Evolutionary conservation across 2,888 invertebrate species (phyloP), one percentile per base, ranked within the genome.

Genomic region (Andrena trimmerana): DNA sequence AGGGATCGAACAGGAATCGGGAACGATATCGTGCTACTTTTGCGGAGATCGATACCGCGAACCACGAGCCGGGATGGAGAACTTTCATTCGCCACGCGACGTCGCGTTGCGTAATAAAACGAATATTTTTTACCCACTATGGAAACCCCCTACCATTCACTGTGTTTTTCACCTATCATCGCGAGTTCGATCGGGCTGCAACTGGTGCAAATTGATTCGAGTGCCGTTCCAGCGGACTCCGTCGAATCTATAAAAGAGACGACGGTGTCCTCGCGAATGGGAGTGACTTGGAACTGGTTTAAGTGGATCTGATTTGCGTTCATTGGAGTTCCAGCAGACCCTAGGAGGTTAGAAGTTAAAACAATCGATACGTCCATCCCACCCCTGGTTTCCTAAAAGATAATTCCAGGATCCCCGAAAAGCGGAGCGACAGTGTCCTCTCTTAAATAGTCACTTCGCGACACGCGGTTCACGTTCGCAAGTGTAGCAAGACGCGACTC

Each of bases 381-480:
- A 24, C 71, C 66, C 66, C 24, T 48, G 48, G 10, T 67, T 29
- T 82, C 74, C 57, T 50, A 36, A 68, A 67, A 68, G 1, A 78
- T 78, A 73, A 67, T 29, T 67, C 74, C 69, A 67, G 70, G 66
- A 72, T 66, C 42, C 42, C 57, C 63, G 52, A 72, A 77, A 65
- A 77, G 33, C 42, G 5, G 42, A 10, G 24, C 31, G 29, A 7
- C 16, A n/a, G 67, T 42, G 42, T 42, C 13, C 59, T 60, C n/a
- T 63, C 63, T 36, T 36, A 42, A 57, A 60, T 36, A 29, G 20
- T 52, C 57, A 29, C 54, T 42, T 4, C 13, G 42, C 52, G 74
- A 70, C 70, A 83, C 81, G 77, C 81, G 67, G 70, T 81, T 67
- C 83, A 74, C 83, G 83, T 83, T 68, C 77, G 70, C 73, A 77